phyloP scores from a whole-genome alignment of 2,888 invertebrate species.

The Cancer borealis region DNA sequence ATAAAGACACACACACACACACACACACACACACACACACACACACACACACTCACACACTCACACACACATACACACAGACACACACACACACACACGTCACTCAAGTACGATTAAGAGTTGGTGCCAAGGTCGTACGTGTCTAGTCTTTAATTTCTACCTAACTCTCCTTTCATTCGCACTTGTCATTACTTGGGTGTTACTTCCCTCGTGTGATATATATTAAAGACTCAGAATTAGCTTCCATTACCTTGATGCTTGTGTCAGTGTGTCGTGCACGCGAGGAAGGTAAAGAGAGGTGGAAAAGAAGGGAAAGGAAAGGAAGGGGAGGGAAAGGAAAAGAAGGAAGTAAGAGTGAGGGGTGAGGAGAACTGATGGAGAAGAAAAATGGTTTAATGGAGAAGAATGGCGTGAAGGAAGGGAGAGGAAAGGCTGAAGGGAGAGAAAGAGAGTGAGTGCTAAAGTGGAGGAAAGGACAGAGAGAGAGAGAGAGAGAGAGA shows the following conservation, averaged over 20 bases:
- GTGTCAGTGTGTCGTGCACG: slow-evolving; percentile 1
- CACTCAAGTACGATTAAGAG: background rate
- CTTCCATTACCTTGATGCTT: background rate
- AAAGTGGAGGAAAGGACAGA: background rate
- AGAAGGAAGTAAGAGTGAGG: background rate
- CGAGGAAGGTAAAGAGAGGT: background rate
- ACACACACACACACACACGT: background rate
- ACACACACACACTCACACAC: slow-evolving; percentile 46
- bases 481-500: background rate
- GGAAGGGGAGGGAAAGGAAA: too few species aligned
- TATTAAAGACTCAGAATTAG: background rate
- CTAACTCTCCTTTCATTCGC: background rate
- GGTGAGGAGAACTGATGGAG: slow-evolving; percentile 20
- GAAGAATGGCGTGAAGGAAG: background rate
- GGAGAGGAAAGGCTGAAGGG: background rate
- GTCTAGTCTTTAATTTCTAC: background rate
- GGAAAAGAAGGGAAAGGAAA: background rate
- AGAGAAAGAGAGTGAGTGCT: slow-evolving; percentile 11
- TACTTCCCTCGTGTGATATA: background rate
- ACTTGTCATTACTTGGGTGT: background rate
- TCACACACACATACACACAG: slow-evolving; percentile 20
- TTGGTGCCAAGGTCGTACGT: background rate
- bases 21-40: slow-evolving; percentile 56
- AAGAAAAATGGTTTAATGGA: slow-evolving; percentile 12
- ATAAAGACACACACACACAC: slow-evolving; percentile 46